Base-by-base conservation (phyloP, 2,888 invertebrate genomes). In the Mesodorylaimus sp. region DNA sequence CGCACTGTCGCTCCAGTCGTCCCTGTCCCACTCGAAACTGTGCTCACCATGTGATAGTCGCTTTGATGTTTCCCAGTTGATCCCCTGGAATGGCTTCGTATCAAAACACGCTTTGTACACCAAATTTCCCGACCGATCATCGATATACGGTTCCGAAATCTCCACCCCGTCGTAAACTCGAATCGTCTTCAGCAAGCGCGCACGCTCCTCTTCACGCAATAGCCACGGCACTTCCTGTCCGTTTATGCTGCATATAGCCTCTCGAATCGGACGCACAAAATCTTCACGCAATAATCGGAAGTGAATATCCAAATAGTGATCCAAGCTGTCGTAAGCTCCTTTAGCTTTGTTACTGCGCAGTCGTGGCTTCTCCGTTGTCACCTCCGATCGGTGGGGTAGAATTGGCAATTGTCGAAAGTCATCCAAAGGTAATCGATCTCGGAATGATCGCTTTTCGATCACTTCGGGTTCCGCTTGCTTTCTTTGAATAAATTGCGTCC, bases 231-330 rank as follows among this genome's bases (percentile, higher is more conserved):
- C 51, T 48, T 7, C 51, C 41, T n/a, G 24, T 43, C 55, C 71
- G 61, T 59, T 74, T 77, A 61, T 73, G 70, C 55, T 64, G 63
- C 63, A 32, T 32, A 81, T 73, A 53, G 79, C 81, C 60, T 78
- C 74, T 32, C 81, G 69, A 25, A 87, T 63, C 1, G 85, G 81
- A 21, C 74, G 72, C 29, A 82, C 73, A 61, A 81, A 83, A 66
- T 87, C 86, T 69, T 86, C 83, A 29, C 82, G 69, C 45, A 86
- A 63, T 32, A 85, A 69, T 36, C 79, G 74, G 61, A 82, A 83
- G 57, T 84, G 84, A n/a, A 79, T 70, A 58, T 81, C 80, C 25
- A 87, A 69, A 62, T 87, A 87, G 59, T 83, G 77, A 43, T 78
- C 73, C 1, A 79, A 71, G 60, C 72, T 72, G 1, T 70, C 61